Evolutionary conservation across 2,113 vertebrate genomes (phyloP), one percentile per base, ranked within the genome.

Genomic region (Tetrax tetrax): DNA sequence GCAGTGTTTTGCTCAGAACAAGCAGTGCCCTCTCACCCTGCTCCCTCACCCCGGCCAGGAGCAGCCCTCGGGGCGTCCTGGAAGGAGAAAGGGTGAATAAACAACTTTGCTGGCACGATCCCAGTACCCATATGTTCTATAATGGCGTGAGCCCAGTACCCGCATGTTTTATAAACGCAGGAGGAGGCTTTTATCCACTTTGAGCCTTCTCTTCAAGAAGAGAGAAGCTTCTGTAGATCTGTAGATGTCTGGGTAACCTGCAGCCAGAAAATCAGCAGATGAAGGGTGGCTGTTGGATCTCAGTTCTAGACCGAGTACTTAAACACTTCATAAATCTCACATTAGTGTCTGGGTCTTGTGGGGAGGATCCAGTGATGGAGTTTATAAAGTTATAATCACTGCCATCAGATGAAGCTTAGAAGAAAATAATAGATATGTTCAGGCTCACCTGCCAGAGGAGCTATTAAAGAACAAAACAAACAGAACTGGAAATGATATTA

Each of bases 311-410:
- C 19, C 2, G 2, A 69, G 69, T 63, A 31, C 79, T 95, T 92
- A 92, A 92, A 65, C 63, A 70, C 86, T 92, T 78, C 87, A 87
- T 96, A 89, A 96, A 97, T 96, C 89, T 93, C 93, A 53, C 70
- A 72, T 89, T 92, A 96, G 53, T 81, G 75, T 68, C 83, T 64
- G 14, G 68, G 77, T 87, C 83, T 94, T 70, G 20, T 61, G 78
- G 89, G 94, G 89, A 96, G 91, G 91, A 89, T 38, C 83, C 78
- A 87, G 77, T 48, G 83, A 78, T 74, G 69, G 91, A 87, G 87
- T 60, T 94, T 88, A 78, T 79, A 43, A 79, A 93, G 85, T 92
- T 71, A 80, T 59, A 93, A 90, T 90, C 41, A 33, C 77, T 82
- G 89, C 69, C 86, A 84, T 90, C 78, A 90, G 70, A 82, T 12